Evolutionary conservation across 2,888 invertebrate species (phyloP), one percentile per base, ranked within the genome.

Genomic region (Lapara coniferarum): DNA sequence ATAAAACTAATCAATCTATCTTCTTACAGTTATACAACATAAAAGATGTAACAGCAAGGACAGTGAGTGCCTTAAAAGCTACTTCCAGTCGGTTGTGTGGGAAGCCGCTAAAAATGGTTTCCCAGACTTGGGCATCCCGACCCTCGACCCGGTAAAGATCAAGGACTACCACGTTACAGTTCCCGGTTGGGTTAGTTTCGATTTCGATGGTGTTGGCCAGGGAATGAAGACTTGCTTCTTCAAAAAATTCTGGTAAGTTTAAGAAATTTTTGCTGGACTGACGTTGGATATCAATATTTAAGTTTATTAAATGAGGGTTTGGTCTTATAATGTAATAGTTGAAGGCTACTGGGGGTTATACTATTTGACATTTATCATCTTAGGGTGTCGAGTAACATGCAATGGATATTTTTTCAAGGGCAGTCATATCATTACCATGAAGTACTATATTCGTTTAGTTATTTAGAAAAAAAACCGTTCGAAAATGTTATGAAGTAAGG

Each of bases 81-180:
- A 77, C 4, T 72, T 81, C 8, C 77, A 83, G 71, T 70, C 72
- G 6, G 46, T 80, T 0, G 4, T 86, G 0, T 74, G 51, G 44
- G 72, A 78, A 8, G 70, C 80, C 0, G 73, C 78, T 5, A 76
- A 79, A 63, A 71, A 70, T 0, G 89, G 89, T 8, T 71, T 84
- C 5, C 77, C 80, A 10, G 85, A 86, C 58, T 56, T 81, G 0
- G 73, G 73, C 0, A 80, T 88, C 53, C 81, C 82, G 4, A 68
- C 76, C 0, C 58, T 86, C 0, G 89, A 89, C 68, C 89, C 89
- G 6, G 37, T 84, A 0, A 52, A 44, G 0, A 4, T 89, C 0
- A 72, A 74, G 19, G 75, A 84, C 69, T 67, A 82, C 0, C 52
- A 77, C 0, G 51, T 84, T 1, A 71, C 77, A 0, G 13, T 86